Evolutionary conservation across 2,113 vertebrate species (phyloP), one percentile per base, ranked within the genome.

Genomic region (Ondatra zibethicus): DNA sequence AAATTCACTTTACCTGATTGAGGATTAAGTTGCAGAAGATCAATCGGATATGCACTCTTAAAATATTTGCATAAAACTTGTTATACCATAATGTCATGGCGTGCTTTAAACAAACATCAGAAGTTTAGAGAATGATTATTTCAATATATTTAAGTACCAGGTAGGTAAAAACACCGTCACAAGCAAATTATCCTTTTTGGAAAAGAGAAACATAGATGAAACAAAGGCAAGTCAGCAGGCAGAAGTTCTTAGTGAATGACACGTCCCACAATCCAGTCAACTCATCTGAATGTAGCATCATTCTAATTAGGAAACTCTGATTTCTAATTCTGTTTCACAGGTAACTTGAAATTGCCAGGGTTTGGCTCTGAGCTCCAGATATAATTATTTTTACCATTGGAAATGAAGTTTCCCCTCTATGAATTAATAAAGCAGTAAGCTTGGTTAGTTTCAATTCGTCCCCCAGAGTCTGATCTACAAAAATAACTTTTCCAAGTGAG

Each of bases 331-430:
- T 25, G 42, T 93, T 97, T 89, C 47, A 63, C 39, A 93, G 84
- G 78, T 92, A 78, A 66, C 91, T 92, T 89, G 61, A 84, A 88
- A 95, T 78, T 70, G 39, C 33, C 66, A 93, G 94, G 23, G n/a
- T 92, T 85, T 65, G 88, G 19, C 75, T 42, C 42, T 68, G 12
- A 91, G 25, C 58, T 91, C 39, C 19, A 87, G 50, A 61, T 78
- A 47, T 33, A 92, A 97, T 93, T 93, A 95, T 75, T 92, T 96
- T 42, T 97, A 80, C 11, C n/a, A 73, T 8, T 95, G 75, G 73
- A 95, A 97, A 95, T 70, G 70, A 94, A 93, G 47, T 77, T 82
- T 65, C 19, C 47, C 45, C 45, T 66, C 31, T 84, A 94, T 85
- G 70, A 97, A 91, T 96, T 75, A 89, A 92, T 80, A 94, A 91